Percentiles rank a stretch among this genome's conserved stretches.
Conservation (phyloP, 2,888 invertebrate genomes). For the Dinocampus coccinellae region DNA sequence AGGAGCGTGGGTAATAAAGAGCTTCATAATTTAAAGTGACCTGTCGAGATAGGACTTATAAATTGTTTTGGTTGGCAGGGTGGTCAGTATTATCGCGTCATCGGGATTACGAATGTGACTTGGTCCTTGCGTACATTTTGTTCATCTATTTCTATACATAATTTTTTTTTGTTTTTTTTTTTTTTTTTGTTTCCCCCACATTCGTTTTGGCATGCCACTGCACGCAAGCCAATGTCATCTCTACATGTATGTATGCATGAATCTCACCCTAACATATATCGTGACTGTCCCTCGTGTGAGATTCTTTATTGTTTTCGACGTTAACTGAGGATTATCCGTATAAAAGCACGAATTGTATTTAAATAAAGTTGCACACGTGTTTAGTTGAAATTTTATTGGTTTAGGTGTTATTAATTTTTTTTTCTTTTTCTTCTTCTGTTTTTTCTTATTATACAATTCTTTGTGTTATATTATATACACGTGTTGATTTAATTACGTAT, state of each 20-base stretch:
- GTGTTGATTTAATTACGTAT: not conserved
- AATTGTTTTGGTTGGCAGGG: constrained; percentile 58
- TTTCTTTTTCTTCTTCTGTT: not conserved
- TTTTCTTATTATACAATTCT: not conserved
- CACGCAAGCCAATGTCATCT: not conserved
- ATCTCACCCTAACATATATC: not conserved
- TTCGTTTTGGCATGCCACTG: not conserved
- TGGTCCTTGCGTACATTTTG: constrained; percentile 23
- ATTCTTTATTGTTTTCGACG: constrained; percentile 57
- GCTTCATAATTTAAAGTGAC: constrained; percentile 60
- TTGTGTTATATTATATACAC: too few species aligned
- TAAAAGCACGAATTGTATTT: constrained; percentile 51
- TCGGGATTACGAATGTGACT: constrained; percentile 57
- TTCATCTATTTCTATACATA: not conserved
- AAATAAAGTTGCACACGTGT: constrained; percentile 42
- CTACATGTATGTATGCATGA: not conserved
- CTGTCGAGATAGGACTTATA: constrained; percentile 60
- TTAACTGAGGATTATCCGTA: constrained; percentile 50
- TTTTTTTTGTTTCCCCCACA: not conserved
- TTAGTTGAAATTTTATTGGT: not conserved
- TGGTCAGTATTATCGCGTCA: constrained; percentile 62
- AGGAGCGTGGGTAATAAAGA: constrained; percentile 53
- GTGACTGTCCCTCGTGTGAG: not conserved
- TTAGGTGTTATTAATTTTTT: not conserved
- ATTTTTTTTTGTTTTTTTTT: not conserved